phyloP scores from a whole-genome alignment of 2,888 invertebrate species.

The Chrysolina haemoptera region DNA sequence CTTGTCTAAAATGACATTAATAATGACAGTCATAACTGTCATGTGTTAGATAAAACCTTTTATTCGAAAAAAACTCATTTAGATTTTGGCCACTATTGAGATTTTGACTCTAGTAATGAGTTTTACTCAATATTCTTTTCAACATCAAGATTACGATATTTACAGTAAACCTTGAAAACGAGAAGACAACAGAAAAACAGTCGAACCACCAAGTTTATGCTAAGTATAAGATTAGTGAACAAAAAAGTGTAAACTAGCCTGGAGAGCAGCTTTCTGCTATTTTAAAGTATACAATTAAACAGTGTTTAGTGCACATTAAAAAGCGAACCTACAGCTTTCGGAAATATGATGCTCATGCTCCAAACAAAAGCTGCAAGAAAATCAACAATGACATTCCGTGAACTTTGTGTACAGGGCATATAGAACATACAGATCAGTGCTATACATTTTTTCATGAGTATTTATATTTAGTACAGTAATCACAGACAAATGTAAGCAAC shows the following conservation, averaged over 20 bases:
- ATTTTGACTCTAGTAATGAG: no score
- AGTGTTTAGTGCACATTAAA: constrained; percentile 1
- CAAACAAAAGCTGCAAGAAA: background rate
- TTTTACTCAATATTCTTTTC: no score
- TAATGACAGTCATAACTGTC: no score
- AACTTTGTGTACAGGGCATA: background rate
- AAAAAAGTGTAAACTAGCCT: background rate
- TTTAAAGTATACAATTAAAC: background rate
- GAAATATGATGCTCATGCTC: background rate
- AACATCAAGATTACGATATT: no score
- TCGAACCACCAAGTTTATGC: background rate
- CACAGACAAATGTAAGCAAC: no score
- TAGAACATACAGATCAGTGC: background rate
- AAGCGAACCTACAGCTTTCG: background rate
- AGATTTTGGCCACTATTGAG: no score
- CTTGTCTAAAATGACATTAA: no score
- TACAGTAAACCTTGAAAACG: no score
- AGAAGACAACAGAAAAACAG: background rate
- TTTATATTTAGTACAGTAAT: background rate
- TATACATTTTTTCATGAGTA: background rate
- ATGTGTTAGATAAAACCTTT: no score
- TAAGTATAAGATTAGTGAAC: background rate
- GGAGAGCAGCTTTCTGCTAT: background rate
- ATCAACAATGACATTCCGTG: background rate
- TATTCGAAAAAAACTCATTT: no score